Base-by-base conservation (phyloP, 1,140 invertebrate genomes). In the Elymnias hypermnestra region DNA sequence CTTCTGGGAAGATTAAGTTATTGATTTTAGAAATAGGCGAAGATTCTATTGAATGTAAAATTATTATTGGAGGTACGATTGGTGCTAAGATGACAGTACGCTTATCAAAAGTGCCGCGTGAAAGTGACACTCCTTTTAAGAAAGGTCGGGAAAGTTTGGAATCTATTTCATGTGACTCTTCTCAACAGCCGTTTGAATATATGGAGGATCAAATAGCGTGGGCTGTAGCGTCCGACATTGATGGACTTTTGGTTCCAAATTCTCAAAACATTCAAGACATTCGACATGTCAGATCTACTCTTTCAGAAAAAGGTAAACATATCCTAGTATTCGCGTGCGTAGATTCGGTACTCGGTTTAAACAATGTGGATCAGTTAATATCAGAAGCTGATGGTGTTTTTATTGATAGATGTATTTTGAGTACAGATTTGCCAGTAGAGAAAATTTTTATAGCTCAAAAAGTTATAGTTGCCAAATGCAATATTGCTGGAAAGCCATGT, bases 391-490 rank as follows among this genome's bases (percentile, higher is more conserved):
- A 93, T 83, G 92, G 91, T 19, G 87, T 93, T 18, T 92, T 91
- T 88, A 85, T 92, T 23, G 91, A 92, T 44, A 78, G 92, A 45
- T 89, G 89, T 44, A 87, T 92, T 67, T 73, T 93, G 39, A 91
- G 90, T 44, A 91, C 91, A 55, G 91, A 92, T 75, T 91, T 93
- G 69, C 92, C 92, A 1, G 86, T 92, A 28, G 92, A 94, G 75
- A 94, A 94, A 82, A 92, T 94, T 29, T 93, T 94, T 75, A 86
- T 94, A 19, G 92, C 92, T 5, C 91, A 93, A 69, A 93, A 93
- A 81, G 88, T 89, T 73, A 91, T 93, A 82, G 88, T 92, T 59
- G 88, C 89, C 5, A 88, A 89, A 77, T 89, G 89, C 51, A 89
- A 89, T 56, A 76, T 81, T 56, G 63, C 53, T 37, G 84, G 84